Evolutionary conservation across 2,888 invertebrate genomes (phyloP).

Genomic region (Amorpha juglandis): DNA sequence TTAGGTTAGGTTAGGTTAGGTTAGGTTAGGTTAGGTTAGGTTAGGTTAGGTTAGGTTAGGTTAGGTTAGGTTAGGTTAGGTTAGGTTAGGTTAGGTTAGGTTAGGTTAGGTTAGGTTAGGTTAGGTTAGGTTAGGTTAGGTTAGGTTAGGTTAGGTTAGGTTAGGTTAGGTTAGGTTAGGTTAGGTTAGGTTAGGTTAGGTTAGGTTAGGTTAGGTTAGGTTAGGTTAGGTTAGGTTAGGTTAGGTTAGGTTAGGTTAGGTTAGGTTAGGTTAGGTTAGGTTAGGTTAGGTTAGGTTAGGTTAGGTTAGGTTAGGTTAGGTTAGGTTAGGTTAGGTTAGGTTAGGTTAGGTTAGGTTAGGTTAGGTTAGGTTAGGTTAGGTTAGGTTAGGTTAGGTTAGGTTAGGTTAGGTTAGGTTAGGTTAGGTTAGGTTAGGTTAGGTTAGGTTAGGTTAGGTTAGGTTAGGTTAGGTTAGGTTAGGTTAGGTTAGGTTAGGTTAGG

Average conservation of each 20-base stretch:
- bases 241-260: constrained; percentile 30
- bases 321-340: constrained; percentile 12
- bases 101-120: constrained; percentile 34
- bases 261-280: constrained; percentile 30
- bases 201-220: constrained; percentile 33
- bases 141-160: constrained; percentile 29
- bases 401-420: constrained; percentile 32
- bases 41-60: constrained; percentile 27
- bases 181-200: constrained; percentile 30
- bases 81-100: constrained; percentile 31
- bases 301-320: constrained; percentile 25
- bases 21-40: constrained; percentile 21
- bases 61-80: constrained; percentile 34
- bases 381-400: constrained; percentile 30
- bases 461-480: constrained; percentile 24
- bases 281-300: constrained; percentile 29
- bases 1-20: constrained; percentile 26
- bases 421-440: constrained; percentile 30
- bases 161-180: constrained; percentile 30
- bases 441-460: constrained; percentile 27
- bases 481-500: constrained; percentile 15
- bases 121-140: constrained; percentile 31
- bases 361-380: constrained; percentile 32
- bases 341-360: constrained; percentile 28
- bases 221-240: constrained; percentile 27